Base-by-base conservation (phyloP, 1,140 invertebrate genomes). In the Hyphantria cunea region DNA sequence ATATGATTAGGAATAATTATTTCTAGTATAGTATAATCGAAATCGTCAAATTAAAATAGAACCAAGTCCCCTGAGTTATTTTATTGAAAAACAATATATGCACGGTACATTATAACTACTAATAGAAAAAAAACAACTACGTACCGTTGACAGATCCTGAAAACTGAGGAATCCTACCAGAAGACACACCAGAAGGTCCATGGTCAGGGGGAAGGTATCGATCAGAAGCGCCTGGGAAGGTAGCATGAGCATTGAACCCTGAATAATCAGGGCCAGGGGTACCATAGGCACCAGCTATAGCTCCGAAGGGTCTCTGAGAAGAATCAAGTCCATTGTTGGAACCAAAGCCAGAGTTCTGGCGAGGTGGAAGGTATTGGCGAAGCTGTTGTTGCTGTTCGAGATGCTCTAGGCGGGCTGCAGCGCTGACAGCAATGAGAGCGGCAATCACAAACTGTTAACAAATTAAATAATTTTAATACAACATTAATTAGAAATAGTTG, bases 151-250 rank as follows among this genome's bases (percentile, higher is more conserved):
- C 3, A 12, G 55, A 52, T n/a, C 56, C 44, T 33, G 59, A 65
- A n/a, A 68, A 71, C 3, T 51, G 32, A 15, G 17, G 44, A 6
- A 52, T 59, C 12, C 73, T 68, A 33, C 62, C 70, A 17, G 76
- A 79, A 5, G 17, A 1, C 17, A 25, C 1, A 25, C 17, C 17
- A 25, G 17, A 25, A 34, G 80, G 49, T 48, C 71, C 76, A 9
- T 82, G 82, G 45, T 84, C 56, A 59, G 87, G 87, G 14, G 87
- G 85, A 33, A 90, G 67, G 60, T 90, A 90, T 41, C 87, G 83
- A 68, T 85, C 87, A 32, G 75, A 81, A 11, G 74, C 45, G 8
- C 76, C 67, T 50, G 67, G 49, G 50, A 74, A 82, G n/a, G 55
- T 67, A 15, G 64, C 51, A 15, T 58, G 66, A 7, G 68, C 62